Percentiles rank a stretch among this genome's conserved stretches.
Conservation (phyloP, 2,797 vertebrate species). For the Neomorphus geoffroyi region DNA sequence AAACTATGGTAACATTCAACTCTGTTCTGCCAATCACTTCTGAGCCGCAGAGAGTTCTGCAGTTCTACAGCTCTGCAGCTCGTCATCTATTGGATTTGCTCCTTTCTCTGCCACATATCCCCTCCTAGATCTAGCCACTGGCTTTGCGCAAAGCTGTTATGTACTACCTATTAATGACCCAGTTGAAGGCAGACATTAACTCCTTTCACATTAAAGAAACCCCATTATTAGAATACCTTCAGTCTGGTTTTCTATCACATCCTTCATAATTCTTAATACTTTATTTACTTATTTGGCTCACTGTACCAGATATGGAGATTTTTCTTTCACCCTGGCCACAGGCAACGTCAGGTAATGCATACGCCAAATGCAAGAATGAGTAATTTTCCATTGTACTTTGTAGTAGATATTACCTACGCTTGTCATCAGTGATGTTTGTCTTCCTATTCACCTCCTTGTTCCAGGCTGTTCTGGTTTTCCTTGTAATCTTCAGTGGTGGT, state of each 20-base stretch:
- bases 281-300: background rate
- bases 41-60: background rate
- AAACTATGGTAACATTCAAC: background rate
- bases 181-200: constrained; percentile 26
- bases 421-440: background rate
- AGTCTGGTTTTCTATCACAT: constrained; percentile 22
- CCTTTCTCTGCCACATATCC: background rate
- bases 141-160: constrained; percentile 35
- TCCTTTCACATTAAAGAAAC: constrained; percentile 14
- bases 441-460: background rate
- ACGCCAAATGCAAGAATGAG: background rate
- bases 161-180: constrained; percentile 13
- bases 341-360: background rate
- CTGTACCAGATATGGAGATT: background rate
- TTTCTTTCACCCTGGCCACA: background rate
- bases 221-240: background rate
- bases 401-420: background rate
- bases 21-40: background rate
- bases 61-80: background rate
- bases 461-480: background rate
- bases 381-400: background rate
- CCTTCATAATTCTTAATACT: background rate
- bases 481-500: background rate
- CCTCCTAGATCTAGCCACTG: background rate
- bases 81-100: background rate